Conservation (phyloP, 2,888 invertebrate genomes). For the Ophion obscuratus region DNA sequence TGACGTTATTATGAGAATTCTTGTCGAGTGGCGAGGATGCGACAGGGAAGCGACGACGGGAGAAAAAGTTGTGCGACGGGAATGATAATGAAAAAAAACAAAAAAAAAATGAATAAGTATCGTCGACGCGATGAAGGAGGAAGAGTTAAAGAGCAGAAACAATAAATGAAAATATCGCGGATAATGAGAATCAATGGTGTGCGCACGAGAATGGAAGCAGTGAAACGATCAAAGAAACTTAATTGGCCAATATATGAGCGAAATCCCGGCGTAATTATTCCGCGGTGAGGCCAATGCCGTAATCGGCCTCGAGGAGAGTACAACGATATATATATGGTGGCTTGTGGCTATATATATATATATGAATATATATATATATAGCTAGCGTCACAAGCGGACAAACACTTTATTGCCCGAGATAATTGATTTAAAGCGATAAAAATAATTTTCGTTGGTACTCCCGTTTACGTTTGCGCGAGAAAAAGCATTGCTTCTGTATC, state of each 20-base stretch:
- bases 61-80: no score
- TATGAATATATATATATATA: neutral
- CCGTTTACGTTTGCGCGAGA: constrained; percentile 9
- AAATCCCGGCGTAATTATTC: constrained; percentile 59
- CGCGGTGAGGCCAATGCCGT: constrained; percentile 21
- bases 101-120: neutral
- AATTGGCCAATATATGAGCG: constrained; percentile 59
- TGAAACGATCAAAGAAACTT: constrained; percentile 59
- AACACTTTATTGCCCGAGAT: constrained; percentile 61
- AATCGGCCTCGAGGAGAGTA: neutral
- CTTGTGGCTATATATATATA: constrained; percentile 2
- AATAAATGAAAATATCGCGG: constrained; percentile 17
- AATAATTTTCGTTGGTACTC: constrained; percentile 52
- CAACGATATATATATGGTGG: neutral
- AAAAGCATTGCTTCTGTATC: constrained; percentile 13
- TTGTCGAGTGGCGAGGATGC: no score
- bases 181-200: constrained; percentile 44
- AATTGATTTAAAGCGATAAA: constrained; percentile 64
- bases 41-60: no score
- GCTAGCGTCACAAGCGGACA: constrained; percentile 12
- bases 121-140: neutral
- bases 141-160: neutral
- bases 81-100: neutral
- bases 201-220: constrained; percentile 38
- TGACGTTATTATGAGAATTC: no score